phyloP scores from a whole-genome alignment of 2,888 invertebrate species.

The Altica lythri region DNA sequence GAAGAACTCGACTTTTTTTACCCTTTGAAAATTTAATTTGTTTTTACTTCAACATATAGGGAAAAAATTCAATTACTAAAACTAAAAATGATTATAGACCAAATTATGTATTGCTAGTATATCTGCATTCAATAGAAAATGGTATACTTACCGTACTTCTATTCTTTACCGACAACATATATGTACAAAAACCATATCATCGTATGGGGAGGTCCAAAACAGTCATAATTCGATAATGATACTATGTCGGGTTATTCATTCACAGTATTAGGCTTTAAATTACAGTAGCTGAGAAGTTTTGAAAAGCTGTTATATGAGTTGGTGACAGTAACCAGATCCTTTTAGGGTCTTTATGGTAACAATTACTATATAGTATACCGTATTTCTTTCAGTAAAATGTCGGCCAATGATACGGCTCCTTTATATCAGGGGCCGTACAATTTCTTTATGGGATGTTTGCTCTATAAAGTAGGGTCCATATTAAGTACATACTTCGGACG shows the following conservation, averaged over 20 bases:
- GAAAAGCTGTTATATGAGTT: conserved; percentile 29
- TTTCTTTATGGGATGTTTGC: not conserved
- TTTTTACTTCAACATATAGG: no score
- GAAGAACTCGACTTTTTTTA: no score
- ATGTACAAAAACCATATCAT: conserved; percentile 16
- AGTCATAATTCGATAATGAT: conserved; percentile 32
- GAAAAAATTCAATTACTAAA: no score
- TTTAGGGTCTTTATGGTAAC: conserved; percentile 23
- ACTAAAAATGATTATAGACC: no score
- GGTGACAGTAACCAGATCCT: conserved; percentile 34
- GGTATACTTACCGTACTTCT: no score
- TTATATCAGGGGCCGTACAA: conserved; percentile 2
- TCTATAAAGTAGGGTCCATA: not conserved
- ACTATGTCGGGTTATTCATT: conserved; percentile 33
- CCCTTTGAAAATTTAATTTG: no score
- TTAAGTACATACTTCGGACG: no score
- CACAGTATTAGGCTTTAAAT: conserved; percentile 32
- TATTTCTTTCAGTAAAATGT: conserved; percentile 16
- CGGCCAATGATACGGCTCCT: conserved; percentile 22
- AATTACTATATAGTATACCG: conserved; percentile 19
- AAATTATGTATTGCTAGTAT: no score
- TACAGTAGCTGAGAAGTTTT: conserved; percentile 36
- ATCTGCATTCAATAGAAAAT: no score
- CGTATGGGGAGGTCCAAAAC: conserved; percentile 26
- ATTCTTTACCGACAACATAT: no score